Evolutionary conservation across 2,113 vertebrate species (phyloP), one percentile per base, ranked within the genome.

Genomic region (Sphaerodactylus townsendi): DNA sequence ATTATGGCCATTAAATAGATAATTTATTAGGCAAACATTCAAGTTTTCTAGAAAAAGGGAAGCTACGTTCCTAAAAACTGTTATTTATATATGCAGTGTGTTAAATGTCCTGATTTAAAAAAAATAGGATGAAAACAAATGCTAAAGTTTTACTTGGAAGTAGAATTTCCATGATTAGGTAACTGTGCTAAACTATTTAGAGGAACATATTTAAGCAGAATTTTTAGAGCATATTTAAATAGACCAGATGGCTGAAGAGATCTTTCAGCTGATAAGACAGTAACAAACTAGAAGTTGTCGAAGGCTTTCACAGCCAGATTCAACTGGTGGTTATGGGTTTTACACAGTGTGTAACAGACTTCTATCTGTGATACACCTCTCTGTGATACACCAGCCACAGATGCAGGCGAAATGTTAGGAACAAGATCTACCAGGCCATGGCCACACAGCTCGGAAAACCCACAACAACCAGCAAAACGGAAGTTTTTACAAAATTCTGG

Each of bases 121-220:
- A 84, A 84, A 71, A 56, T 62, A 59, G 65, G 33, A 71, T 46
- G 21, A 62, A 71, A 71, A 71, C 39, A 78, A 62, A 78, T 78
- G 30, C 13, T 41, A 64, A 35, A 9, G 33, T 30, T 78, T 46
- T 71, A 84, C 71, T 71, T 64, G n/a, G 66, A 78, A 64, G 25
- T 44, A 84, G 2, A 19, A n/a, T 71, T 78, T 64, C 17, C 33
- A 37, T 69, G 14, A 8, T 37, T 69, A 66, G 64, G 56, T 37
- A 85, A 71, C 10, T 23, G 70, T 14, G 21, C 10, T 48, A 37
- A 37, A 56, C 46, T 41, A 15, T n/a, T 77, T 84, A 64, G 10
- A 23, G 17, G 56, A 56, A 39, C 5, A 28, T 56, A 69, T 6
- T 62, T 77, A 35, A 77, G 68, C 46, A 15, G 21, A 65, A 3